These are phyloP conservation scores for Drosophila heteroneura DNA, from an alignment of 2,888 invertebrate species.

Conservation along the genomic window DNA sequence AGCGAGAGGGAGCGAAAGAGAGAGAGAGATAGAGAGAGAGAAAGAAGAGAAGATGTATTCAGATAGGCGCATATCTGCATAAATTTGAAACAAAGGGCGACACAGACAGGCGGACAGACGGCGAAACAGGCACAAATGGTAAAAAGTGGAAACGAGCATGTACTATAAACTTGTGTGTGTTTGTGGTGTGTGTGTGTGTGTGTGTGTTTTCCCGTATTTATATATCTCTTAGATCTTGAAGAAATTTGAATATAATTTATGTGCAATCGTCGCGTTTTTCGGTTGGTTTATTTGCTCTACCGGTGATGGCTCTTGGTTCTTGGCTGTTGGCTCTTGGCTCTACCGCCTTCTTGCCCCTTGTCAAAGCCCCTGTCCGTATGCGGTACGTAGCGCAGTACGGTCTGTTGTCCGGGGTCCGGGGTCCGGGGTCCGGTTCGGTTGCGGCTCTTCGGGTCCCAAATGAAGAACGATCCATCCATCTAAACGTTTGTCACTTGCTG, in stretches of 20 bases:
- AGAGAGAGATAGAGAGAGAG: not conserved
- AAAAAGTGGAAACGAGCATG: slow-evolving; percentile 57
- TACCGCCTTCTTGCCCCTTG: slow-evolving; percentile 7
- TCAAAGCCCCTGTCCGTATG: slow-evolving; percentile 8
- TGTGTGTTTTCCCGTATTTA: slow-evolving; percentile 66
- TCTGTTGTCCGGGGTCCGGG: slow-evolving; percentile 1
- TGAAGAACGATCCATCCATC: slow-evolving; percentile 77
- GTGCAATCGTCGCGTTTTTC: slow-evolving; percentile 80
- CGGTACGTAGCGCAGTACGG: not conserved
- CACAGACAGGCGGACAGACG: slow-evolving; percentile 8
- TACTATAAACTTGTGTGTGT: slow-evolving; percentile 41
- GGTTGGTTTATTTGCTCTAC: slow-evolving; percentile 71
- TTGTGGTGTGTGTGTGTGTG: slow-evolving; percentile 13
- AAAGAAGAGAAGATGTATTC: slow-evolving; percentile 22
- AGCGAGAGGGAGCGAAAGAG: not conserved
- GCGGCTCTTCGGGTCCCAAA: slow-evolving; percentile 42
- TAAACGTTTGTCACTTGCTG: slow-evolving; percentile 79
- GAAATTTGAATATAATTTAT: slow-evolving; percentile 83
- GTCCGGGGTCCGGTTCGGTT: slow-evolving; percentile 22
- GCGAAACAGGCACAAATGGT: slow-evolving; percentile 44
- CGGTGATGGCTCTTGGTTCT: not conserved
- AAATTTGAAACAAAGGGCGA: slow-evolving; percentile 61
- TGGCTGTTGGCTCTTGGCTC: slow-evolving; percentile 8
- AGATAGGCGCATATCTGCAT: slow-evolving; percentile 68
- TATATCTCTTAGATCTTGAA: slow-evolving; percentile 79